Conservation (phyloP, 2,888 invertebrate genomes). For the Phrixothrix hirtus region DNA sequence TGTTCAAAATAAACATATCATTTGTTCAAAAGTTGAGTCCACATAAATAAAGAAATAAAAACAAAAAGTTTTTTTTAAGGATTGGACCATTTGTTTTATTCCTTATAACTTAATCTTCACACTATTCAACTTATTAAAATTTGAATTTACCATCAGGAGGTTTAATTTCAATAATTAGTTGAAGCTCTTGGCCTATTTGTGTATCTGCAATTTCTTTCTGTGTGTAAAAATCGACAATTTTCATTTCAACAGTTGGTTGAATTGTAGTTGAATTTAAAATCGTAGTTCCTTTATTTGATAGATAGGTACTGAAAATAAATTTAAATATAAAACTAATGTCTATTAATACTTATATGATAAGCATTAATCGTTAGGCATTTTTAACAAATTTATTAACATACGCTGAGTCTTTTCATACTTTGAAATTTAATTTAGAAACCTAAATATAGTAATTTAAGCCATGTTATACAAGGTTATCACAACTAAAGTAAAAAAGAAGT, state of each 20-base stretch:
- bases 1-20: too few relatives aligned
- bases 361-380: not conserved
- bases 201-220: constrained; percentile 65
- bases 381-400: too few relatives aligned
- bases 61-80: too few relatives aligned
- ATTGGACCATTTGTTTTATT: too few relatives aligned
- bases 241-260: constrained; percentile 61
- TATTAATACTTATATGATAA: not conserved
- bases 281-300: constrained; percentile 56
- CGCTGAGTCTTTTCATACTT: too few relatives aligned
- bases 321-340: not conserved
- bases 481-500: not conserved
- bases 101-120: too few relatives aligned
- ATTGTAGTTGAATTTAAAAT: constrained; percentile 57
- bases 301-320: constrained; percentile 48
- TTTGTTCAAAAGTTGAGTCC: too few relatives aligned
- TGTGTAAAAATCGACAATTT: constrained; percentile 63
- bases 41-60: too few relatives aligned
- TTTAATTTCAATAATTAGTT: constrained; percentile 64
- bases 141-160: constrained; percentile 61
- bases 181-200: constrained; percentile 68
- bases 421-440: too few relatives aligned
- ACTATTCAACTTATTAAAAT: too few relatives aligned
- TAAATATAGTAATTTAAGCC: not conserved
- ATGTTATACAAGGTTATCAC: not conserved